These are phyloP conservation scores for Trachelus tabidus DNA, from an alignment of 2,888 invertebrate genomes.

Conservation along the genomic window DNA sequence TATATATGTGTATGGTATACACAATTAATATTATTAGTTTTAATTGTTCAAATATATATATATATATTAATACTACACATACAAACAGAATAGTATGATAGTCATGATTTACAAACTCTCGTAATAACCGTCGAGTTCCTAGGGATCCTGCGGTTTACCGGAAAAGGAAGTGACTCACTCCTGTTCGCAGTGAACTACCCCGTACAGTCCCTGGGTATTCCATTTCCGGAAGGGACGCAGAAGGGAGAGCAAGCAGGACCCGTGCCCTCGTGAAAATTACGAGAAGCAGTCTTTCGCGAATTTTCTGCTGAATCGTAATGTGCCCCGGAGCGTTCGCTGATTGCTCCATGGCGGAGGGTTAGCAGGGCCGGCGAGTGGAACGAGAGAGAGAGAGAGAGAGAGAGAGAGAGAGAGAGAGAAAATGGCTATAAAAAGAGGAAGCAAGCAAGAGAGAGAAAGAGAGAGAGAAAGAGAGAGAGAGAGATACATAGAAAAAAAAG, in stretches of 20 bases:
- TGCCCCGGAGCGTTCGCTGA: not conserved
- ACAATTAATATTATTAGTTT: no score
- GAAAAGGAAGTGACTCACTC: not conserved
- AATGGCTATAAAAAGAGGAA: no score
- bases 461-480: not conserved
- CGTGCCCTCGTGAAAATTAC: not conserved
- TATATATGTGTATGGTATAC: no score
- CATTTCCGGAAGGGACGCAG: not conserved
- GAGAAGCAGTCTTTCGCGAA: not conserved
- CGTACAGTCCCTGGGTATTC: not conserved
- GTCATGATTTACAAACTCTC: not conserved
- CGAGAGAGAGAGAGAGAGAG: not conserved
- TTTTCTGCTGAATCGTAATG: not conserved
- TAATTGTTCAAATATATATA: no score
- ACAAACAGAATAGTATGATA: not conserved
- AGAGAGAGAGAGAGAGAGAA: not conserved
- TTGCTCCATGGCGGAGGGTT: not conserved
- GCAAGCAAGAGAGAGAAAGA: constrained; percentile 1
- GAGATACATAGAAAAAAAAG: not conserved
- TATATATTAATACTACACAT: no score
- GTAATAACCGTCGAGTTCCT: not conserved
- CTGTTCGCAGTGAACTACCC: not conserved
- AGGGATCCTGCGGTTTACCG: not conserved
- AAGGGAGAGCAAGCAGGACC: not conserved
- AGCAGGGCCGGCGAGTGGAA: constrained; percentile 17